Evolutionary conservation across 2,888 invertebrate species (phyloP).

Genomic region (Acanthacorydalis orientalis): DNA sequence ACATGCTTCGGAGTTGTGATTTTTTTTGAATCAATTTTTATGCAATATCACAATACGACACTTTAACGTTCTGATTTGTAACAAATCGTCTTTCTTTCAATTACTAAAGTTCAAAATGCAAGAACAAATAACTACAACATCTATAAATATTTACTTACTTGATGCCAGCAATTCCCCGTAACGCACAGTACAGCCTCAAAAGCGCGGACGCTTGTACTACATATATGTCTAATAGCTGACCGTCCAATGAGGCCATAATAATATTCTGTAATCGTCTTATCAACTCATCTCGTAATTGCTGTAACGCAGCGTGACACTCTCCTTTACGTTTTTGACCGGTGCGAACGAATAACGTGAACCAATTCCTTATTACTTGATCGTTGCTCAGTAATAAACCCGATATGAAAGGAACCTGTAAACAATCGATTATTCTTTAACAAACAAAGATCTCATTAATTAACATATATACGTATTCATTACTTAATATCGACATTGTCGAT

Average conservation of each 20-base stretch:
- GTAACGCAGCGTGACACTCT: slow-evolving; percentile 53
- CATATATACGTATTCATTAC: not conserved
- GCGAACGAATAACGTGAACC: slow-evolving; percentile 85
- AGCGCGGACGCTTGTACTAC: slow-evolving; percentile 82
- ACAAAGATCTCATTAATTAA: not conserved
- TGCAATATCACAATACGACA: too few relatives aligned
- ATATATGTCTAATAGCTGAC: slow-evolving; percentile 41
- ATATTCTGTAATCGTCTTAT: slow-evolving; percentile 49
- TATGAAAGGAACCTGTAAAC: slow-evolving; percentile 48
- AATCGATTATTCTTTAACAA: not conserved
- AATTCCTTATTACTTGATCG: slow-evolving; percentile 73
- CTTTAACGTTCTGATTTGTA: not conserved
- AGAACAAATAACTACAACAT: not conserved
- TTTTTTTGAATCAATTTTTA: too few relatives aligned
- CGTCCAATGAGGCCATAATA: slow-evolving; percentile 42
- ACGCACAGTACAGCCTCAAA: slow-evolving; percentile 76
- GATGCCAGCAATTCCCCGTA: slow-evolving; percentile 81
- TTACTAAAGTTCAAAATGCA: too few relatives aligned
- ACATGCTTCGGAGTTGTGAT: too few relatives aligned
- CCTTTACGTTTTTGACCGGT: slow-evolving; percentile 74
- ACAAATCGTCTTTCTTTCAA: too few relatives aligned
- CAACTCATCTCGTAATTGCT: slow-evolving; percentile 57
- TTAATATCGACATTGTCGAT: too few relatives aligned
- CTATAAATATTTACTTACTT: slow-evolving; percentile 39
- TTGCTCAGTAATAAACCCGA: slow-evolving; percentile 63